Evolutionary conservation across 2,113 vertebrate species (phyloP).

Genomic region (Emydura subglobosa): DNA sequence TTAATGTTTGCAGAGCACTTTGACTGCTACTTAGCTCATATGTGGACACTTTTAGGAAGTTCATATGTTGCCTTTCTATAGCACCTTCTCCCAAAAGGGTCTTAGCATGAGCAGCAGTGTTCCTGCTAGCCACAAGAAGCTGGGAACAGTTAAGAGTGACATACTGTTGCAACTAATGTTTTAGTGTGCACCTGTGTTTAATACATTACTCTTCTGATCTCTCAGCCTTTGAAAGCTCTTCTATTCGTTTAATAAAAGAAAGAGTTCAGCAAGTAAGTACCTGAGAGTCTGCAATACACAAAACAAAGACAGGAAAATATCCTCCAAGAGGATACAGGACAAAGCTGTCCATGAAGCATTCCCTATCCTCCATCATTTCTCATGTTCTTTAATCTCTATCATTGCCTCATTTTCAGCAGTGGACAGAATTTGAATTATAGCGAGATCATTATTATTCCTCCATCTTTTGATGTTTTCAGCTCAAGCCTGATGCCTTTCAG

Average conservation of each 20-base stretch:
- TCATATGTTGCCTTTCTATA: no score
- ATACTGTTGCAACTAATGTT: not conserved
- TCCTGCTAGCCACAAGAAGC: not conserved
- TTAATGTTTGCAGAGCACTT: not conserved
- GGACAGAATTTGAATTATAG: not conserved
- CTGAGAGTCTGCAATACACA: not conserved
- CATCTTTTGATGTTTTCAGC: not conserved
- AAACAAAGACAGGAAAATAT: not conserved
- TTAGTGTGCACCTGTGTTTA: not conserved
- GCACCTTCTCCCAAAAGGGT: not conserved
- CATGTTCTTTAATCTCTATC: not conserved
- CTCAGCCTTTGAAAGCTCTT: not conserved
- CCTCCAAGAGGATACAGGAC: not conserved
- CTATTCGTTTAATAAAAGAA: no score
- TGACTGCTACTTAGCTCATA: not conserved
- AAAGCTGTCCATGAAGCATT: not conserved
- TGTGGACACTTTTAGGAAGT: not conserved
- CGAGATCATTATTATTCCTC: not conserved
- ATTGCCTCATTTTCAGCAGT: not conserved
- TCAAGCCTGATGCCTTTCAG: not conserved
- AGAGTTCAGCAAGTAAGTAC: no score
- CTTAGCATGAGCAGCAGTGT: not conserved
- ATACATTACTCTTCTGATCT: not conserved
- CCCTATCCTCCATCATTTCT: not conserved
- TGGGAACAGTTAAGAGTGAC: not conserved